Evolutionary conservation across 1,140 invertebrate species (phyloP).

Genomic region (Drosophila sucinea): DNA sequence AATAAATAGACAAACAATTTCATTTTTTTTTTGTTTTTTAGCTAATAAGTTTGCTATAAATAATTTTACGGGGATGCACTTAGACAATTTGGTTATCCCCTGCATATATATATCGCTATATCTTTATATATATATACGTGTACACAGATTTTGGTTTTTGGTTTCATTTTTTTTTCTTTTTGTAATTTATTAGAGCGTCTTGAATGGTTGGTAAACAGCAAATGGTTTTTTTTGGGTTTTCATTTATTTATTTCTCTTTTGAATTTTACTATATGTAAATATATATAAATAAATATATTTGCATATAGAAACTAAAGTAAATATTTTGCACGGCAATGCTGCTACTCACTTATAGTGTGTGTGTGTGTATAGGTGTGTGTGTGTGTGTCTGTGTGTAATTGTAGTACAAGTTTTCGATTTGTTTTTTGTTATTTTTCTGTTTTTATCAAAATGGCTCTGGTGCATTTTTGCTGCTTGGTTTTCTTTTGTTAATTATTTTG

Average conservation of each 20-base stretch:
- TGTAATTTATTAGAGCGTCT: slow-evolving; percentile 34
- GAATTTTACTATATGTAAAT: slow-evolving; percentile 14
- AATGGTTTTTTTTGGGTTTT: slow-evolving; percentile 18
- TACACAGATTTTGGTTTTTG: not conserved
- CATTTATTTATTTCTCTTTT: not conserved
- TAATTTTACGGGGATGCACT: slow-evolving; percentile 1
- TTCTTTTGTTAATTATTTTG: not conserved
- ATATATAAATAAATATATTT: not conserved
- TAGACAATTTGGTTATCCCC: slow-evolving; percentile 13
- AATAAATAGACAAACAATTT: slow-evolving; percentile 52
- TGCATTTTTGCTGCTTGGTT: slow-evolving; percentile 14
- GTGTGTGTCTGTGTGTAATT: slow-evolving; percentile 10
- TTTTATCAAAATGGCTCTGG: slow-evolving; percentile 32
- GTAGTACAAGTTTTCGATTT: not conserved
- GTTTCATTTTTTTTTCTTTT: slow-evolving; percentile 6
- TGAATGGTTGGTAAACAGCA: slow-evolving; percentile 45
- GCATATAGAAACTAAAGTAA: slow-evolving; percentile 56
- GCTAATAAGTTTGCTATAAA: slow-evolving; percentile 51
- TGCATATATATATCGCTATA: slow-evolving; percentile 34
- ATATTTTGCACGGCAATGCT: slow-evolving; percentile 47
- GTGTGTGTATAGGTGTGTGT: slow-evolving; percentile 22
- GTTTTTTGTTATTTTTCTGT: slow-evolving; percentile 1
- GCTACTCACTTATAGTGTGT: slow-evolving; percentile 33
- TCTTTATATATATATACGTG: slow-evolving; percentile 16
- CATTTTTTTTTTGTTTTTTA: slow-evolving; percentile 29